Evolutionary conservation across 2,888 invertebrate species (phyloP), one percentile per base, ranked within the genome.

Genomic region (Onchidella celtica): DNA sequence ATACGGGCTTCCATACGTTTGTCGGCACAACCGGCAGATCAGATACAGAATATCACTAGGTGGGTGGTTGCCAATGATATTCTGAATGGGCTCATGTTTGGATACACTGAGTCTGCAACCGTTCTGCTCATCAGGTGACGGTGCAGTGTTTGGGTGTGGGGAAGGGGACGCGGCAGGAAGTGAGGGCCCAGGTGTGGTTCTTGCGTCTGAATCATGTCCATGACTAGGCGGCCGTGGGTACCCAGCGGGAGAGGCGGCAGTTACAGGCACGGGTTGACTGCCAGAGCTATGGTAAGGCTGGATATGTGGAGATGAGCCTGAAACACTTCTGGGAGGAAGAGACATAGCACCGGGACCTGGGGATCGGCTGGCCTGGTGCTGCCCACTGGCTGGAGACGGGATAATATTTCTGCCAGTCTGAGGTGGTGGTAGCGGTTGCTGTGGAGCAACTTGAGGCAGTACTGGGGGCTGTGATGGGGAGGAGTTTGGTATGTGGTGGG

Each of bases 1-100:
- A 85, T 92, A 91, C 1, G 90, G 90, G 81, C 91, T 92, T 14
- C 92, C 92, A 79, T 92, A 91, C 0, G 91, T 91, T 72, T 91
- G 90, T 14, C 87, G 86, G 83, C 92, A 92, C 36, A 91, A 83
- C 68, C 89, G 87, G 84, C 92, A 92, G 32, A 90, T 91, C 34
- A 92, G 84, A 83, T 91, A 91, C 21, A 92, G 85, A 75, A 92
- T 92, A 82, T 92, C 92, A 83, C 87, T 89, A 0, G 90, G 88
- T 21, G 91, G 88, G 81, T 92, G 90, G 79, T 87, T 88, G 11
- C 92, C 92, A 38, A 92, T 87, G 27, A 92, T 89, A 78, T 89
- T 90, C 81, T 90, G 90, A 47, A 91, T 88, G 14, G 91, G 91
- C 82, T 91, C 91, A 83, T 91, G 90, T 77, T 88, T 89, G n/a